Evolutionary conservation across 64 coral and sea anemone species (phyloP), one percentile per base, ranked within the genome.

Genomic region (Pachyseris speciosa): DNA sequence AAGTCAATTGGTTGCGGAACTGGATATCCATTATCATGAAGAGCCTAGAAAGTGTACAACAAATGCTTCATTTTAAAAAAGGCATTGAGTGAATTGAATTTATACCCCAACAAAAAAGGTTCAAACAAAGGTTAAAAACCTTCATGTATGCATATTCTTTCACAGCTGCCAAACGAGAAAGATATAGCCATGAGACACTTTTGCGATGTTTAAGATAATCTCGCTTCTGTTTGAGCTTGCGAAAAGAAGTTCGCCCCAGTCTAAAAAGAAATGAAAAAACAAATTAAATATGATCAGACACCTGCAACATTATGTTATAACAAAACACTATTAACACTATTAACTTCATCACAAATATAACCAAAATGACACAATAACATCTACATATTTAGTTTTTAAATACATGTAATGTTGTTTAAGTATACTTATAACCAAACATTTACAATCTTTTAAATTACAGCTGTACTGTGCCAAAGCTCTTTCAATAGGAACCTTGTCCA

Each of bases 61-160:
- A 38, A 25, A 1, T 28, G 11, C 2, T 26, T 9, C 7, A 9
- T 12, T 66, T 20, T 22, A 70, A 9, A 70, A 38, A 36, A 24
- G n/a, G n/a, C n/a, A n/a, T n/a, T n/a, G n/a, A n/a, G n/a, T n/a
- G n/a, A n/a, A n/a, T n/a, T n/a, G n/a, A n/a, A 38, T 2, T 71
- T 13, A 38, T 39, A 36, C 7, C 69, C 39, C 5, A 3, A 4
- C 6, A 13, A 5, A 32, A 49, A 13, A 30, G 7, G 10, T 19
- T 48, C 36, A 29, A 26, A 48, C 9, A 52, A 22, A 41, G n/a
- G n/a, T n/a, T n/a, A 34, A 20, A 5, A 34, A 98, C 96, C 89
- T 98, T 98, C 61, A 98, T 59, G 37, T 98, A 98, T 13, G 96
- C 96, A 84, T 89, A 98, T 33, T 98, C 96, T 74, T 98, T 98